Conservation (phyloP, 2,113 vertebrate species). For the Dasypus novemcinctus region DNA sequence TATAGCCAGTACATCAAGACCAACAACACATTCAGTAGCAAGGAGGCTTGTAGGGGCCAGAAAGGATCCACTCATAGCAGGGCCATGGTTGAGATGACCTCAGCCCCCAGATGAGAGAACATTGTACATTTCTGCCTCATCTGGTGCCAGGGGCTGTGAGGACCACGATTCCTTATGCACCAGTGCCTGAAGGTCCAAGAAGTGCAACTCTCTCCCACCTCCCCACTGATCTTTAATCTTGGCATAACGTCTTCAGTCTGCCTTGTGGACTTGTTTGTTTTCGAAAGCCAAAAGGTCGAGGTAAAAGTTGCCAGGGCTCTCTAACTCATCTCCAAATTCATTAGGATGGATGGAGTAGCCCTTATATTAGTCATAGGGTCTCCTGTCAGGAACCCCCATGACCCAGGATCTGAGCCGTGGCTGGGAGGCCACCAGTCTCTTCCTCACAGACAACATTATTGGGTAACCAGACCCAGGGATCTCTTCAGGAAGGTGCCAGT, state of each 20-base stretch:
- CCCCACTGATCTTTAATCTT: background rate
- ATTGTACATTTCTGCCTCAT: background rate
- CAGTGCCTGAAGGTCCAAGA: no score
- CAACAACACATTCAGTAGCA: background rate
- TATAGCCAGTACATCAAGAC: background rate
- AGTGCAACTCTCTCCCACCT: no score
- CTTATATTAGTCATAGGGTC: background rate
- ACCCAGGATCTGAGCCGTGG: background rate
- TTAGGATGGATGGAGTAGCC: background rate
- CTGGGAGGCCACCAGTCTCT: background rate
- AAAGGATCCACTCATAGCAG: background rate
- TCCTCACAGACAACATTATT: no score
- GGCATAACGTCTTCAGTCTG: background rate
- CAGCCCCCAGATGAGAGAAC: no score
- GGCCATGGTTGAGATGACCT: background rate
- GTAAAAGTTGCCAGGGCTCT: background rate
- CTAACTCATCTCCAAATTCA: background rate
- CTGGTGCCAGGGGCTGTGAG: background rate
- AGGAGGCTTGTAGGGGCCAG: background rate
- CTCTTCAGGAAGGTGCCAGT: background rate
- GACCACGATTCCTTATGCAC: background rate
- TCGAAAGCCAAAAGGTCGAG: background rate
- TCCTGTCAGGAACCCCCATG: no score
- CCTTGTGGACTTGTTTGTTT: background rate
- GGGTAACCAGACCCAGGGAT: no score